A percentile compares a stretch with the other conserved stretches of the same genome.
phyloP scores from a whole-genome alignment of 1,140 invertebrate species.

The Mesaphorura yosii region DNA sequence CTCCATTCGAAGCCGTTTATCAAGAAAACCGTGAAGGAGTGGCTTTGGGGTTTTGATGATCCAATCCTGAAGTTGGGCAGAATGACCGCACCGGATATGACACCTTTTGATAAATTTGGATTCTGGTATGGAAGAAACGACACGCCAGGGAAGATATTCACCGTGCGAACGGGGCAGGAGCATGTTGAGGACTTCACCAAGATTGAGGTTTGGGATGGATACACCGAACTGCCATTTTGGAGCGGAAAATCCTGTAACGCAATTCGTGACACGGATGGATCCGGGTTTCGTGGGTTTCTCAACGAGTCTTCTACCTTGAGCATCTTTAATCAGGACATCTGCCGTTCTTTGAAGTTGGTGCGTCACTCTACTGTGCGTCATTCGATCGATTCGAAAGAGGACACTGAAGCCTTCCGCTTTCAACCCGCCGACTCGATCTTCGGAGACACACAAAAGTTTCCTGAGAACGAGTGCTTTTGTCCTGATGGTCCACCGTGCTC shows the following conservation, averaged over 20 bases:
- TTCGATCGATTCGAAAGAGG: background rate
- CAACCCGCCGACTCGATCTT: slow-evolving; percentile 64
- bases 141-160: slow-evolving; percentile 56
- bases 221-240: slow-evolving; percentile 58
- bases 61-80: slow-evolving; percentile 74
- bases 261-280: slow-evolving; percentile 69
- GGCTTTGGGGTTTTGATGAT: slow-evolving; percentile 90
- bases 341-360: slow-evolving; percentile 54
- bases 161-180: slow-evolving; percentile 59
- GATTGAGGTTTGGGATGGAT: slow-evolving; percentile 63
- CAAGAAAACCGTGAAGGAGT: slow-evolving; percentile 68
- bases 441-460: slow-evolving; percentile 54
- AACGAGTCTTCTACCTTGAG: slow-evolving; percentile 57
- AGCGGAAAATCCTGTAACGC: slow-evolving; percentile 56
- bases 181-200: slow-evolving; percentile 65
- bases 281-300: slow-evolving; percentile 75
- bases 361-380: slow-evolving; percentile 50
- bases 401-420: slow-evolving; percentile 63
- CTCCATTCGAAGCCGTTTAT: slow-evolving; percentile 82
- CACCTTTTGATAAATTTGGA: slow-evolving; percentile 82
- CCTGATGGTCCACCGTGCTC: slow-evolving; percentile 71
- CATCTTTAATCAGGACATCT: slow-evolving; percentile 73
- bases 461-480: slow-evolving; percentile 69
- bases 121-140: slow-evolving; percentile 77
- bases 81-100: slow-evolving; percentile 71